Percentiles rank a stretch among this genome's conserved stretches.
Evolutionary conservation across 2,888 invertebrate genomes (phyloP).

Genomic region (Sinotaia quadrata): DNA sequence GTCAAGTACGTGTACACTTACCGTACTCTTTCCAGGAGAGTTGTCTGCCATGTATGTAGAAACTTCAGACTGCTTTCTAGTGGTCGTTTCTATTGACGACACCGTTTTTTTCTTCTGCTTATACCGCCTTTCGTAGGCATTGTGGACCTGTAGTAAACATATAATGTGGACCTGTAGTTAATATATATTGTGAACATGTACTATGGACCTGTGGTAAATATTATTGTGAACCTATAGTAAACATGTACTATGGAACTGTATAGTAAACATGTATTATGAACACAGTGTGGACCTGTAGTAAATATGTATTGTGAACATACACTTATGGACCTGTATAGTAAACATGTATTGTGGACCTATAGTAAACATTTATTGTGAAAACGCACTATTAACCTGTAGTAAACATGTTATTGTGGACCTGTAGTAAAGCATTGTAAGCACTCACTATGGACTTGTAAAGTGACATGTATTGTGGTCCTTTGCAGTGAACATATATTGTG

Average conservation of each 20-base stretch:
- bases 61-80: constrained; percentile 38
- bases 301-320: no score
- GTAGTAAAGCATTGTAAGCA: background rate
- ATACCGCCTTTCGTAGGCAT: constrained; percentile 53
- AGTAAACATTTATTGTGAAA: background rate
- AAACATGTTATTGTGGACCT: background rate
- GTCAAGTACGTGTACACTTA: no score
- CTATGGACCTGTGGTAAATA: background rate
- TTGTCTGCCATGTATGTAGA: constrained; percentile 33
- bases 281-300: background rate
- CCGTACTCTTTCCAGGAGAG: constrained; percentile 25
- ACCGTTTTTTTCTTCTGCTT: constrained; percentile 38
- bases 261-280: no score
- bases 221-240: background rate
- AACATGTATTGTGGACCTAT: background rate
- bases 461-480: no score
- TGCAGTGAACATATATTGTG: no score
- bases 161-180: no score
- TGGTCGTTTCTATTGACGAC: constrained; percentile 40
- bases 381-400: background rate
- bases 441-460: background rate
- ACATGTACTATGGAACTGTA: no score
- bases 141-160: constrained; percentile 46
- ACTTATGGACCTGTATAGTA: no score
- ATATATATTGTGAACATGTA: background rate